Evolutionary conservation across 2,113 vertebrate genomes (phyloP).

Genomic region (Phalacrocorax pelagicus): DNA sequence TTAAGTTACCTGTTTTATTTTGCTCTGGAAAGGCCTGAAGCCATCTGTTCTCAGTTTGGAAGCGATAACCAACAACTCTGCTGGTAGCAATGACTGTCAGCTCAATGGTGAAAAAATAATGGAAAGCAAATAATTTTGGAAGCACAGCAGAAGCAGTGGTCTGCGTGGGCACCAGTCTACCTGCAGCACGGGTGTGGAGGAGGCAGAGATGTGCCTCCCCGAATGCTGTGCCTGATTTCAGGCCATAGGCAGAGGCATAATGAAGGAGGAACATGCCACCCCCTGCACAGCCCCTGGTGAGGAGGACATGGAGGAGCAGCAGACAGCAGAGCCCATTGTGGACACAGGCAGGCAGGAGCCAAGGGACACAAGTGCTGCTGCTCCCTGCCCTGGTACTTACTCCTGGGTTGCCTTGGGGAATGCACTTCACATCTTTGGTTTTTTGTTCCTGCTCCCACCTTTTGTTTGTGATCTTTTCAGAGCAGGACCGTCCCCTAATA

Average conservation of each 20-base stretch:
- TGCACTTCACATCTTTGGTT: neutral
- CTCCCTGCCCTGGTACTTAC: neutral
- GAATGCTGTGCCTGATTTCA: neutral
- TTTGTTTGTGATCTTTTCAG: constrained; percentile 17
- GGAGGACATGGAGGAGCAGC: neutral
- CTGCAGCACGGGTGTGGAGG: rapidly evolving
- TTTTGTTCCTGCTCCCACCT: neutral
- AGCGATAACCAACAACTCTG: neutral
- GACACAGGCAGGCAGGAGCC: neutral
- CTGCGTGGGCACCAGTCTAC: neutral
- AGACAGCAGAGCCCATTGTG: rapidly evolving
- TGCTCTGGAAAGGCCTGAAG: neutral
- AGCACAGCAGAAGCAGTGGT: neutral
- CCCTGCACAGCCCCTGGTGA: neutral
- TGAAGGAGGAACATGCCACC: rapidly evolving
- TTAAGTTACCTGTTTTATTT: neutral
- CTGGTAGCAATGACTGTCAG: neutral
- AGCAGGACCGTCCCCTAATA: neutral
- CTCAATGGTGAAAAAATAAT: neutral
- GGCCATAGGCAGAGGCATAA: neutral
- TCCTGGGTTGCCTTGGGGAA: neutral
- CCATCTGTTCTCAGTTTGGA: neutral
- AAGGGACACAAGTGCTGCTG: rapidly evolving
- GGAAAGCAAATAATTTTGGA: neutral
- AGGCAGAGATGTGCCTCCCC: neutral